Percentiles rank a stretch among this genome's conserved stretches.
Conservation (phyloP, 2,113 vertebrate species). For the Lontra canadensis region DNA sequence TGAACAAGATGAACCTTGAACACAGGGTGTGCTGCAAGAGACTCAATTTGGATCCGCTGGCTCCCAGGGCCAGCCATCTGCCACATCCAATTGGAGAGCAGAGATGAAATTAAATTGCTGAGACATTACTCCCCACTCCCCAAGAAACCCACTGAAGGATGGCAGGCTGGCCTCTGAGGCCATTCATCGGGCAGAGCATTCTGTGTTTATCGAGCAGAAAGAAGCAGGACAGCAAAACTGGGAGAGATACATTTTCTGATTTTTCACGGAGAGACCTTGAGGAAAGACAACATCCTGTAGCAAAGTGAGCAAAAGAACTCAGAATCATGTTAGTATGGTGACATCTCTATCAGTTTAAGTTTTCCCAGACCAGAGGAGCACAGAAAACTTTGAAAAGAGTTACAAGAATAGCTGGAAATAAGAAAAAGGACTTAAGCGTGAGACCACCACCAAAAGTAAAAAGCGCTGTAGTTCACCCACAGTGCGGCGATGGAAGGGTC, state of each 20-base stretch:
- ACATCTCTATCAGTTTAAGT: background rate
- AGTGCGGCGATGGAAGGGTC: background rate
- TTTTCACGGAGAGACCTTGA: background rate
- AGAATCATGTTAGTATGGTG: background rate
- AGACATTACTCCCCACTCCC: background rate
- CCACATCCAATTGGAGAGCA: background rate
- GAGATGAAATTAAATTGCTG: background rate
- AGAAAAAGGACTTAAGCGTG: background rate
- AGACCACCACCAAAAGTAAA: background rate
- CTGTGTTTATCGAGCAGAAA: conserved; percentile 3
- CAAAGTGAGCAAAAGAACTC: background rate
- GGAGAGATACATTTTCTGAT: background rate
- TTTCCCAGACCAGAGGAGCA: background rate
- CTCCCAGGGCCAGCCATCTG: conserved; percentile 42
- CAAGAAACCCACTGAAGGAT: background rate
- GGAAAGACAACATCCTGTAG: background rate
- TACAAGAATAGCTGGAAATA: background rate
- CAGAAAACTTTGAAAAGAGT: background rate
- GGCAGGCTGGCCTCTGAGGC: background rate
- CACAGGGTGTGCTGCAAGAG: background rate
- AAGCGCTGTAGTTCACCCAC: background rate
- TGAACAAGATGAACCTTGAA: background rate
- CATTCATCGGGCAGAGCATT: background rate
- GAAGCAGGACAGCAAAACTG: background rate
- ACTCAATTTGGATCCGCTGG: background rate